Evolutionary conservation across 1,140 invertebrate species (phyloP).

Genomic region (Chymomyza costata): DNA sequence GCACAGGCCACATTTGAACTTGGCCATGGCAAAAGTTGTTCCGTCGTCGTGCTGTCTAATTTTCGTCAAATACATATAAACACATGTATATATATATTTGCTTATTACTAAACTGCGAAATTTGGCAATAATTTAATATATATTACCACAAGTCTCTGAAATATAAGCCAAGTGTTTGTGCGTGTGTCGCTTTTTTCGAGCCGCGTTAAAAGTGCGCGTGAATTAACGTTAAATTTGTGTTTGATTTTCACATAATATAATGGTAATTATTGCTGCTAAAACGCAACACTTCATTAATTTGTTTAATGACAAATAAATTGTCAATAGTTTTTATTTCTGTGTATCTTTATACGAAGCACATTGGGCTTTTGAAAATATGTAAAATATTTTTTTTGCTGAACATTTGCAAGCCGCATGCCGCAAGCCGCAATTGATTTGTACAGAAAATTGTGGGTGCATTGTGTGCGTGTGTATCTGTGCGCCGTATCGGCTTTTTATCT

Average conservation of each 20-base stretch:
- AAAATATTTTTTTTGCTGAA: conserved; percentile 38
- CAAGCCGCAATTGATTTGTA: conserved; percentile 53
- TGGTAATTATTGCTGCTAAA: no score
- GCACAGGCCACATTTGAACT: conserved; percentile 48
- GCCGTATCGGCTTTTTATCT: conserved; percentile 3
- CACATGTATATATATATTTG: conserved; percentile 3
- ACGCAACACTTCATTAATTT: no score
- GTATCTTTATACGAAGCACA: neutral
- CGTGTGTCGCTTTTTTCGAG: no score
- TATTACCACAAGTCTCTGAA: no score
- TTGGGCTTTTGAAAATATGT: no score
- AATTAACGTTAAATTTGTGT: neutral
- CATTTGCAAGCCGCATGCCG: conserved; percentile 24
- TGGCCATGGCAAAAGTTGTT: conserved; percentile 62
- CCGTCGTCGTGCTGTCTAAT: conserved; percentile 15
- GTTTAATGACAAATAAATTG: no score
- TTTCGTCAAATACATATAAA: no score
- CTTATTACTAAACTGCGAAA: neutral
- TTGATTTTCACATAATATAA: no score
- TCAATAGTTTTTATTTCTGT: conserved; percentile 1
- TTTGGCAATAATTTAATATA: neutral
- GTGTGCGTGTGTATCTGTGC: neutral
- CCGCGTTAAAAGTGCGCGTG: no score
- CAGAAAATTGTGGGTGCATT: conserved; percentile 19
- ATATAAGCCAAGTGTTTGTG: no score